phyloP scores from a whole-genome alignment of 2,113 vertebrate genomes.

The Pelobates fuscus region DNA sequence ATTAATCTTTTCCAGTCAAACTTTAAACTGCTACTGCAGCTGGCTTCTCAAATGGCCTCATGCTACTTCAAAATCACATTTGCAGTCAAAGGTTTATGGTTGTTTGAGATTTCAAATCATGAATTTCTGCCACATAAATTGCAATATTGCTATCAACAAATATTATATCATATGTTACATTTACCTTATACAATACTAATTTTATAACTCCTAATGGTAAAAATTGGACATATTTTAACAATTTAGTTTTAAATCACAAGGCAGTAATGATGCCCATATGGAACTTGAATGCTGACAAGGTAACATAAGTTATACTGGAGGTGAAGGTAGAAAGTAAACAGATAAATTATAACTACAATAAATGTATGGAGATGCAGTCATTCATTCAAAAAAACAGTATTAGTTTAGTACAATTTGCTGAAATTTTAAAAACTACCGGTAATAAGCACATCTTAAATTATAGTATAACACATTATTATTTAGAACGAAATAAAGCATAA shows the following conservation, averaged over 20 bases:
- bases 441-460: not conserved
- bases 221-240: no score
- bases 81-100: not conserved
- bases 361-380: not conserved
- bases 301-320: not conserved
- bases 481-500: no score
- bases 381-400: not conserved
- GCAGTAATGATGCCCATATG: no score
- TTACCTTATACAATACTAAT: no score
- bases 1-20: not conserved
- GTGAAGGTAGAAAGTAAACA: not conserved
- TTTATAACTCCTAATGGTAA: no score
- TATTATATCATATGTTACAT: no score
- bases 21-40: not conserved
- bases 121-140: not conserved
- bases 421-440: not conserved
- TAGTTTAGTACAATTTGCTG: not conserved
- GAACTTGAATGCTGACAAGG: not conserved
- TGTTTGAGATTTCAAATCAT: not conserved
- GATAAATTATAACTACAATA: conserved; percentile 1
- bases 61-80: not conserved
- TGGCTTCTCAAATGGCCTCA: not conserved
- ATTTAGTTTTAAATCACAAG: no score
- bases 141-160: not conserved
- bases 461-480: not conserved